Conservation (phyloP, 2,888 invertebrate species). For the Epirrhoe alternata region DNA sequence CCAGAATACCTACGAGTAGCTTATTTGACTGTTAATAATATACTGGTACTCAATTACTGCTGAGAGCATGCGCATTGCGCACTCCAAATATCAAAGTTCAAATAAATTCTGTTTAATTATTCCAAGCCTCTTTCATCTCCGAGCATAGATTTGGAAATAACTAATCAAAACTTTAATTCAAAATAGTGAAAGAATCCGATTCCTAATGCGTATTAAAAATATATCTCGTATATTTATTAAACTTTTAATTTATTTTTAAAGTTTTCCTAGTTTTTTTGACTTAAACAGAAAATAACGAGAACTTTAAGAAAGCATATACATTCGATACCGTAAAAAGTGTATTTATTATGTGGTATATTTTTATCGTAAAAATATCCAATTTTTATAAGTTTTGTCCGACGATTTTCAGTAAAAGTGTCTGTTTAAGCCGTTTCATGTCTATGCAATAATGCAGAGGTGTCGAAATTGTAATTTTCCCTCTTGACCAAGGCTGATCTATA, state of each 20-base stretch:
- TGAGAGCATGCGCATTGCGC: slow-evolving; percentile 11
- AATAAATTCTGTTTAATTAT: slow-evolving; percentile 3
- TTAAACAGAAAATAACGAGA: too few relatives aligned
- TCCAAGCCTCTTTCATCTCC: background rate
- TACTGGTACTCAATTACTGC: background rate
- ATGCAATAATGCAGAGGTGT: slow-evolving; percentile 4
- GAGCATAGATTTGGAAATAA: background rate
- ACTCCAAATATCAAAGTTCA: slow-evolving; percentile 7
- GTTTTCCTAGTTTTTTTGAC: too few relatives aligned
- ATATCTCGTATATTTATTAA: too few relatives aligned
- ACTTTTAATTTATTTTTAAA: too few relatives aligned
- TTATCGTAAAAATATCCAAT: too few relatives aligned
- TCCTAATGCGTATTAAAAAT: too few relatives aligned
- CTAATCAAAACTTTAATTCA: too few relatives aligned
- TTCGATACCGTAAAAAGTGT: too few relatives aligned
- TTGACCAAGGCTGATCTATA: slow-evolving; percentile 24
- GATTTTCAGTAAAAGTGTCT: background rate
- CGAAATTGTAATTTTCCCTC: slow-evolving; percentile 21
- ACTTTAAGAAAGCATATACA: too few relatives aligned
- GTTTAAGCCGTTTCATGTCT: background rate
- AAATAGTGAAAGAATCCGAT: too few relatives aligned
- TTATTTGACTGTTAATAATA: background rate
- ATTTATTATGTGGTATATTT: too few relatives aligned
- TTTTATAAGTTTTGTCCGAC: too few relatives aligned
- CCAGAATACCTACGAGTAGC: background rate